phyloP scores from a whole-genome alignment of 2,888 invertebrate genomes.

The Drosophila merina region DNA sequence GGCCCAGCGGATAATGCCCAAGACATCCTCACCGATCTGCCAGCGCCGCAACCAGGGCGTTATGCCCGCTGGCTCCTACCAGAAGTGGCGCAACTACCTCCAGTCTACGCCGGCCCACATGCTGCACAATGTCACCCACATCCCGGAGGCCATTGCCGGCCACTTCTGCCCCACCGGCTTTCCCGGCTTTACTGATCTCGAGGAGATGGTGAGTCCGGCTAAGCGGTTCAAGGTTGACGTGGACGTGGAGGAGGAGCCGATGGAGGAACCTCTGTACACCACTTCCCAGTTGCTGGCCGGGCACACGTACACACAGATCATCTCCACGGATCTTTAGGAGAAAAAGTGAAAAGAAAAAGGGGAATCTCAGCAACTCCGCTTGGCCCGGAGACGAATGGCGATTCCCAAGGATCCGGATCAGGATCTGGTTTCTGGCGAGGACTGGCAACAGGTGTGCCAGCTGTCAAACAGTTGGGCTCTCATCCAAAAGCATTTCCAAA shows the following conservation, averaged over 20 bases:
- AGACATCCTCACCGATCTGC: conserved; percentile 80
- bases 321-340: conserved; percentile 64
- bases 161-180: conserved; percentile 77
- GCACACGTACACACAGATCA: conserved; percentile 43
- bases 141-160: conserved; percentile 81
- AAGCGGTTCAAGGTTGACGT: conserved; percentile 73
- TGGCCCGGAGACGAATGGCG: conserved; percentile 49
- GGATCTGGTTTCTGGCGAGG: conserved; percentile 13
- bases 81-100: conserved; percentile 75
- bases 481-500: conserved; percentile 4
- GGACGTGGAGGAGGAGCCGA: background rate
- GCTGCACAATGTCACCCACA: conserved; percentile 72
- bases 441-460: conserved; percentile 72
- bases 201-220: conserved; percentile 74
- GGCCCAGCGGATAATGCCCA: conserved; percentile 75
- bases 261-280: conserved; percentile 30
- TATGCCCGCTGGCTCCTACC: conserved; percentile 57
- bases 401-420: background rate
- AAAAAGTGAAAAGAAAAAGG: background rate
- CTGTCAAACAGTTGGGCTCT: conserved; percentile 40
- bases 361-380: conserved; percentile 47
- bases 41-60: conserved; percentile 46
- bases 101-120: conserved; percentile 75
- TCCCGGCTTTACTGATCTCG: conserved; percentile 75
- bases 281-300: conserved; percentile 43